Evolutionary conservation across 2,888 invertebrate species (phyloP).

Genomic region (Gari tellinella): DNA sequence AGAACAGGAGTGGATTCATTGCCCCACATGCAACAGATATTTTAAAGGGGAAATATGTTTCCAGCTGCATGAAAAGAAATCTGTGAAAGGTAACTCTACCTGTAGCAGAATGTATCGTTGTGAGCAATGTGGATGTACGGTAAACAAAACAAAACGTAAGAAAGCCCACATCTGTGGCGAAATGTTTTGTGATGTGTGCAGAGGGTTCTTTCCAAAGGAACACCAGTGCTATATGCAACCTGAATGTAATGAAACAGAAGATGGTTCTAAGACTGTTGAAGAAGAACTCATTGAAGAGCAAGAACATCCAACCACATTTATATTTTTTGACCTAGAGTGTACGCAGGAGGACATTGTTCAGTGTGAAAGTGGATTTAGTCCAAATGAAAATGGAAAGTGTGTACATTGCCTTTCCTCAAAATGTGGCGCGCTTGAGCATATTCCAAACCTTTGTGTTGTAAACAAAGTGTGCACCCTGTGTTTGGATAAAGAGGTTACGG

Average conservation of each 20-base stretch:
- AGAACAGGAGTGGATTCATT: conserved; percentile 9
- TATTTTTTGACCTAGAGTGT: conserved; percentile 33
- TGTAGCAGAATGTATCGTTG: conserved; percentile 21
- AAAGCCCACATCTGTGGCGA: conserved; percentile 13
- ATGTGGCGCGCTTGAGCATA: conserved; percentile 35
- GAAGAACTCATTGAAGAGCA: conserved; percentile 13
- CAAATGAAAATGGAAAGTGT: conserved; percentile 15
- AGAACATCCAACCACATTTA: conserved; percentile 15
- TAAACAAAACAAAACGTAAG: conserved; percentile 14
- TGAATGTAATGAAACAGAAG: neutral
- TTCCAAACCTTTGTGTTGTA: conserved; percentile 35
- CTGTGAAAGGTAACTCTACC: conserved; percentile 13
- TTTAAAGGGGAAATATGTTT: conserved; percentile 21
- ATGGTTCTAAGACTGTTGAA: conserved; percentile 4
- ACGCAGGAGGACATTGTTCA: conserved; percentile 24
- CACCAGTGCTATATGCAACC: conserved; percentile 25
- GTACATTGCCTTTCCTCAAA: conserved; percentile 12
- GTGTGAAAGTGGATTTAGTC: conserved; percentile 20
- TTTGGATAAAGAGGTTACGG: conserved; percentile 16
- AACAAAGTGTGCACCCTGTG: conserved; percentile 38
- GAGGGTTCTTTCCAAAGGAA: conserved; percentile 9
- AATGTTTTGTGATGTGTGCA: conserved; percentile 12
- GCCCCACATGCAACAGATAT: conserved; percentile 19
- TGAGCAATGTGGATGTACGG: conserved; percentile 25
- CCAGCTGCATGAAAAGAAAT: conserved; percentile 15